These are phyloP conservation scores for Asbolus verrucosus DNA, from an alignment of 1,140 invertebrate species.

Conservation along the genomic window DNA sequence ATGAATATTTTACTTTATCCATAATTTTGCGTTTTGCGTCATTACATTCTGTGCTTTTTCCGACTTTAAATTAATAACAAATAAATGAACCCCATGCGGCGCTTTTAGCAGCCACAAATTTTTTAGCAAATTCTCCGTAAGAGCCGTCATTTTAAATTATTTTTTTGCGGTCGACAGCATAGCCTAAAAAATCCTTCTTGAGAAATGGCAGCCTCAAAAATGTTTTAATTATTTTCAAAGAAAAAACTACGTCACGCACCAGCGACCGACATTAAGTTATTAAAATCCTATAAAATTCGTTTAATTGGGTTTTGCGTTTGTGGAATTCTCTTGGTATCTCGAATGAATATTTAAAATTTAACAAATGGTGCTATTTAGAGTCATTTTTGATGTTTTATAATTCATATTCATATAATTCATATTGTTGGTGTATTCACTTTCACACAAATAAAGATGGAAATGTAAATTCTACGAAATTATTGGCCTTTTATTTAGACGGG, in stretches of 20 bases:
- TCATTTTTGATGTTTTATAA: too few relatives aligned
- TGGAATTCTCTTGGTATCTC: too few relatives aligned
- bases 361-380: too few relatives aligned
- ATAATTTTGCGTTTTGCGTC: not conserved
- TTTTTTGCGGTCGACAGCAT: conserved; percentile 4
- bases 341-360: too few relatives aligned
- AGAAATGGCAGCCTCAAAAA: too few relatives aligned
- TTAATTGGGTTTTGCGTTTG: too few relatives aligned
- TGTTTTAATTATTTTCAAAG: conserved; percentile 1
- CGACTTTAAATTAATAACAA: not conserved
- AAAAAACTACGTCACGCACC: conserved; percentile 5
- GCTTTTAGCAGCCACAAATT: conserved; percentile 2
- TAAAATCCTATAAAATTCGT: conserved; percentile 10
- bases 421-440: too few relatives aligned
- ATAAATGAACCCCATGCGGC: conserved; percentile 3
- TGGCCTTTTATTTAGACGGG: too few relatives aligned
- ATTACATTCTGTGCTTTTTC: not conserved
- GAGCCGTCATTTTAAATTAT: too few relatives aligned
- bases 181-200: conserved; percentile 7
- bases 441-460: too few relatives aligned
- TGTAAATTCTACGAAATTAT: conserved; percentile 13
- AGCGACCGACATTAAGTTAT: conserved; percentile 16
- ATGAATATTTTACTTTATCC: too few relatives aligned
- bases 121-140: conserved; percentile 5
- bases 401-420: too few relatives aligned